A percentile compares a stretch with the other conserved stretches of the same genome.
Evolutionary conservation across 2,113 vertebrate genomes (phyloP).

Genomic region (Passer domesticus): DNA sequence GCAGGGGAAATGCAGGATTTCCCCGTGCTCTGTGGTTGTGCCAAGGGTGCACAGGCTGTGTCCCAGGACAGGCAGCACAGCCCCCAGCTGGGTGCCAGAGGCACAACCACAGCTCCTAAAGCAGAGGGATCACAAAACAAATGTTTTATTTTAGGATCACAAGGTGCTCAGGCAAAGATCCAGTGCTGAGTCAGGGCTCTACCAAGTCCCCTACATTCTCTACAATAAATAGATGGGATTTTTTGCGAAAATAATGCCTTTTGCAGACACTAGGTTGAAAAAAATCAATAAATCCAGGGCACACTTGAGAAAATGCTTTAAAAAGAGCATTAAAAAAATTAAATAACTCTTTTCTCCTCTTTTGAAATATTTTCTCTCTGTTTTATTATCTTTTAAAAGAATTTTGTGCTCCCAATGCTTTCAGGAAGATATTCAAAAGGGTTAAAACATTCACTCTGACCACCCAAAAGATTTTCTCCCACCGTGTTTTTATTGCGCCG

Average conservation of each 20-base stretch:
- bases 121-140: rapidly evolving
- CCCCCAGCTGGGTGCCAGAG: background rate
- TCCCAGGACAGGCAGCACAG: background rate
- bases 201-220: rapidly evolving
- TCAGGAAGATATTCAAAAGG: background rate
- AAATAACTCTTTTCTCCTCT: background rate
- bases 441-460: conserved; percentile 6
- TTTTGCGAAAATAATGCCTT: rapidly evolving
- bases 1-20: background rate
- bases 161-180: background rate
- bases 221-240: background rate
- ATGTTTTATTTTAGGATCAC: background rate
- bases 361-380: background rate
- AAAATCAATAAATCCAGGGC: background rate
- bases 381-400: too few species aligned
- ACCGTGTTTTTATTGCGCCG: background rate
- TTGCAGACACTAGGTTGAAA: background rate
- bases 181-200: background rate
- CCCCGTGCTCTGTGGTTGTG: rapidly evolving
- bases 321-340: background rate
- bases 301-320: background rate
- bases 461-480: background rate
- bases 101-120: background rate
- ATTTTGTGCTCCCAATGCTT: background rate
- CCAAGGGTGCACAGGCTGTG: background rate